phyloP scores from a whole-genome alignment of 2,888 invertebrate species.

The Cataglyphis livida region DNA sequence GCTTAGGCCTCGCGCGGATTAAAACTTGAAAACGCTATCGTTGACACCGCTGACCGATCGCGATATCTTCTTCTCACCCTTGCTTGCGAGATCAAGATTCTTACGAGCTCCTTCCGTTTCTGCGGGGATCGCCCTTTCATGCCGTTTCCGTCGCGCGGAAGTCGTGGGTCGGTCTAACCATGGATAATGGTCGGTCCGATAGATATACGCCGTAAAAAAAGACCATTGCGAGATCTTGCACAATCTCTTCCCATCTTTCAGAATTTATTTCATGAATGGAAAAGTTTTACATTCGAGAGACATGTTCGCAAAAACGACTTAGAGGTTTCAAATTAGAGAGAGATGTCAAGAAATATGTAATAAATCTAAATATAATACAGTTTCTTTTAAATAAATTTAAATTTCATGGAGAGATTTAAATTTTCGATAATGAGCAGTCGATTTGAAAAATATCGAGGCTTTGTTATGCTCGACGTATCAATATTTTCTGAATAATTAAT shows the following conservation, averaged over 20 bases:
- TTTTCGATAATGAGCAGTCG: neutral
- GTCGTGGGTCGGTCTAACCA: slow-evolving; percentile 1
- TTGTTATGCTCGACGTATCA: neutral
- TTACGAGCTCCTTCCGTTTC: slow-evolving; percentile 57
- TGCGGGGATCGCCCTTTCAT: slow-evolving; percentile 59
- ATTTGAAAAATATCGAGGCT: neutral
- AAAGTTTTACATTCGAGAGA: neutral
- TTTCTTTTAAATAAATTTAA: neutral
- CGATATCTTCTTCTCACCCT: slow-evolving; percentile 58
- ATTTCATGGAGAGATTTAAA: neutral
- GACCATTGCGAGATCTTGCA: neutral
- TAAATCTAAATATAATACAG: neutral
- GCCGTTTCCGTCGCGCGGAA: slow-evolving; percentile 34
- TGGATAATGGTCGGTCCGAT: neutral
- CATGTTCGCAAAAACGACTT: neutral
- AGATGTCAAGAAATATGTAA: neutral
- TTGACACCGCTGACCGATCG: slow-evolving; percentile 63
- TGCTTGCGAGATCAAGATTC: slow-evolving; percentile 45
- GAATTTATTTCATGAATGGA: slow-evolving; percentile 8
- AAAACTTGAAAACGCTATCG: slow-evolving; percentile 74
- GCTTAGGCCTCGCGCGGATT: slow-evolving; percentile 80
- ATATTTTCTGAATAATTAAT: slow-evolving; percentile 3
- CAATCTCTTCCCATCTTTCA: neutral
- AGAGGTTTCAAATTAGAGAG: neutral
- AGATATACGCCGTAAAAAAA: neutral